These are phyloP conservation scores for Microcaecilia unicolor DNA, from an alignment of 2,797 vertebrate species.

Conservation along the genomic window DNA sequence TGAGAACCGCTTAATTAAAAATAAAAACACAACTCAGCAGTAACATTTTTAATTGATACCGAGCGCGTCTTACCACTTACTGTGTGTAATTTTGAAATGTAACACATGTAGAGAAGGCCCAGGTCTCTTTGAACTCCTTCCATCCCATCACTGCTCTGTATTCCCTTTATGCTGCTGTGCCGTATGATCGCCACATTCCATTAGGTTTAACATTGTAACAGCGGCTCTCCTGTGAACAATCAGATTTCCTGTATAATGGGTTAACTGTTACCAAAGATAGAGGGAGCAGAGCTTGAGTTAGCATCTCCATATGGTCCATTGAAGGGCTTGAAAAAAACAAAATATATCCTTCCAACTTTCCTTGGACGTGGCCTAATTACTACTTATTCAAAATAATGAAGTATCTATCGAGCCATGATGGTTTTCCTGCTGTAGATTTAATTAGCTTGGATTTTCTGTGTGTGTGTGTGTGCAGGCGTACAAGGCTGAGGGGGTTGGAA, in stretches of 20 bases:
- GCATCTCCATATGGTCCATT: not conserved
- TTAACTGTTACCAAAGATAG: too few species aligned
- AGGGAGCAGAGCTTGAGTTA: not conserved
- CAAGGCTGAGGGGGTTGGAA: slow-evolving; percentile 61
- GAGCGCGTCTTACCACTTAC: too few species aligned
- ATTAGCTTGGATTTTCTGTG: slow-evolving; percentile 47
- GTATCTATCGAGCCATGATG: slow-evolving; percentile 20
- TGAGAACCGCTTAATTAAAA: too few species aligned
- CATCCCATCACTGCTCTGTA: not conserved
- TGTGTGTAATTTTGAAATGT: too few species aligned
- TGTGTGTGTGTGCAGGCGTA: not conserved
- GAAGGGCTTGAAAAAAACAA: not conserved
- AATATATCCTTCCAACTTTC: slow-evolving; percentile 1
- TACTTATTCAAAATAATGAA: slow-evolving; percentile 45
- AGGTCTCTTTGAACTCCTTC: too few species aligned
- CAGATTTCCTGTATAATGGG: not conserved
- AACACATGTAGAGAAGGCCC: too few species aligned
- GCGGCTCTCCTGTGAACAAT: not conserved
- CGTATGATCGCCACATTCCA: not conserved
- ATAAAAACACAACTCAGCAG: too few species aligned
- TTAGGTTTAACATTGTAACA: not conserved
- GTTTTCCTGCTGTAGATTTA: slow-evolving; percentile 31
- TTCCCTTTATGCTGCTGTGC: not conserved
- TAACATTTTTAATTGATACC: too few species aligned
- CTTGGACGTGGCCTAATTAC: slow-evolving; percentile 17